These are phyloP conservation scores for Phylloscopus collybita DNA, from an alignment of 2,797 vertebrate species.

Conservation along the genomic window DNA sequence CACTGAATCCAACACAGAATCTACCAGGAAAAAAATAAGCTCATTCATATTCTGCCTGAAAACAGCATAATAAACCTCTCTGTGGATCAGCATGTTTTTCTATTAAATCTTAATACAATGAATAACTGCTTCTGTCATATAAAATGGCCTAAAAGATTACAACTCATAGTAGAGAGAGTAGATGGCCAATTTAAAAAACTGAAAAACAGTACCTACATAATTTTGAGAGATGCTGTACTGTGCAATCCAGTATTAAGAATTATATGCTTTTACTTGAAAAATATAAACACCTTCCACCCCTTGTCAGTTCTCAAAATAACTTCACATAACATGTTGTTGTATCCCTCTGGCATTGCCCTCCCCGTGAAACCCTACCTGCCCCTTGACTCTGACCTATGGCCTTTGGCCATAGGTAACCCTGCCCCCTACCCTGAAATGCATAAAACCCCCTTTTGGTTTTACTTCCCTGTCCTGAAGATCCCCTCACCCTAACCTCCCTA, in stretches of 20 bases:
- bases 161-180: not conserved
- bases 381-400: too few relatives aligned
- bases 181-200: slow-evolving; percentile 14
- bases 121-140: slow-evolving; percentile 32
- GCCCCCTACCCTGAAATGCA: too few relatives aligned
- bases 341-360: too few relatives aligned
- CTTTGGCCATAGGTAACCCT: too few relatives aligned
- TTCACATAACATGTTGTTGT: not conserved
- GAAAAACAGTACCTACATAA: slow-evolving; percentile 30
- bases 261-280: slow-evolving; percentile 3
- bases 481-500: too few relatives aligned
- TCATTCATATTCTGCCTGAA: not conserved
- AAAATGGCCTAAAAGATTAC: slow-evolving; percentile 45
- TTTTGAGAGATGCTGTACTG: slow-evolving; percentile 6
- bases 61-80: not conserved
- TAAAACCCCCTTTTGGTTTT: too few relatives aligned
- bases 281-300: not conserved
- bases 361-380: too few relatives aligned
- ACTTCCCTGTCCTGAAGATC: too few relatives aligned
- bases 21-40: not conserved
- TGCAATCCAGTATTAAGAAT: not conserved
- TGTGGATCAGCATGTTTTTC: slow-evolving; percentile 18
- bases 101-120: slow-evolving; percentile 63
- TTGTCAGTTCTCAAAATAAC: not conserved
- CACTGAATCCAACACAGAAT: not conserved